Evolutionary conservation across 2,797 vertebrate genomes (phyloP).

Genomic region (Tenualosa thibaudeaui): DNA sequence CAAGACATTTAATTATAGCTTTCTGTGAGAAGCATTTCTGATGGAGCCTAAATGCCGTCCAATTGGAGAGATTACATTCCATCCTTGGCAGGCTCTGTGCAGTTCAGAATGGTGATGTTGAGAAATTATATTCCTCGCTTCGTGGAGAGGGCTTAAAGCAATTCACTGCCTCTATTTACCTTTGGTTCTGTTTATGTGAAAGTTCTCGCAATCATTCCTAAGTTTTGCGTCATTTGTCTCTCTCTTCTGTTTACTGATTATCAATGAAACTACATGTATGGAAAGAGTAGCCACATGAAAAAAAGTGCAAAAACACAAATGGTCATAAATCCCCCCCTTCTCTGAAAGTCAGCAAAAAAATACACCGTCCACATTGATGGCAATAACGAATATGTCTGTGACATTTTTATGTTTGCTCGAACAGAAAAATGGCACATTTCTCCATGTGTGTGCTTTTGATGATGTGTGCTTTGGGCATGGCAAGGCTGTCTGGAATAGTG

Average conservation of each 20-base stretch:
- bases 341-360: slow-evolving; percentile 7
- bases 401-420: slow-evolving; percentile 46
- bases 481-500: slow-evolving; percentile 49
- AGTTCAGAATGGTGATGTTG: slow-evolving; percentile 40
- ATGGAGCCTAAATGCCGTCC: slow-evolving; percentile 69
- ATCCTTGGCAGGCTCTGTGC: slow-evolving; percentile 65
- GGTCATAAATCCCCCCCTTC: slow-evolving; percentile 18
- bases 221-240: slow-evolving; percentile 12
- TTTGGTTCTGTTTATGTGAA: slow-evolving; percentile 39
- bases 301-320: slow-evolving; percentile 6
- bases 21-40: slow-evolving; percentile 67
- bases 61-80: slow-evolving; percentile 75
- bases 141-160: not conserved
- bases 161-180: slow-evolving; percentile 32
- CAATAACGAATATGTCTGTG: slow-evolving; percentile 47
- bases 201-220: not conserved
- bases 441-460: slow-evolving; percentile 40
- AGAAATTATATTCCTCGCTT: slow-evolving; percentile 45
- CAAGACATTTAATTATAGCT: slow-evolving; percentile 80
- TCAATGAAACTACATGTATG: slow-evolving; percentile 4
- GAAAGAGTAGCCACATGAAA: not conserved
- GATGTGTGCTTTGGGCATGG: slow-evolving; percentile 42
- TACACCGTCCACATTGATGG: slow-evolving; percentile 41
- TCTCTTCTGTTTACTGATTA: not conserved
- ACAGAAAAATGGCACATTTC: slow-evolving; percentile 51